phyloP scores from a whole-genome alignment of 2,888 invertebrate genomes.

The Phlogophora meticulosa region DNA sequence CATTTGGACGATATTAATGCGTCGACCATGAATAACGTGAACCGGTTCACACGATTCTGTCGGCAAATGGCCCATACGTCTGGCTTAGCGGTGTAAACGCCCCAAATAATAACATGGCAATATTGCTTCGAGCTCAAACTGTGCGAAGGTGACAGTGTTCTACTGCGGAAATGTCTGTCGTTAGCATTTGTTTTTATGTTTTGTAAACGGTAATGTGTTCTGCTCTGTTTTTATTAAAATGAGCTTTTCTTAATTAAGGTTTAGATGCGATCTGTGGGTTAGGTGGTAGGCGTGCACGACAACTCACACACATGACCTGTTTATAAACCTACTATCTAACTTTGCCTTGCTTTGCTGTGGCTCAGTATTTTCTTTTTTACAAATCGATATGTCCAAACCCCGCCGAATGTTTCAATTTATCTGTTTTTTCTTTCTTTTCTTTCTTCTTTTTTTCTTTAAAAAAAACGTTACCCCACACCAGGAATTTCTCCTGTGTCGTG shows the following conservation, averaged over 20 bases:
- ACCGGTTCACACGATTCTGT: slow-evolving; percentile 82
- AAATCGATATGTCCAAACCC: too few species aligned
- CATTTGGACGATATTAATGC: slow-evolving; percentile 83
- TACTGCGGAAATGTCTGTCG: slow-evolving; percentile 54
- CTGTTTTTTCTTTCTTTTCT: too few species aligned
- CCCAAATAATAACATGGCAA: slow-evolving; percentile 87
- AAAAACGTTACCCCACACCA: too few species aligned
- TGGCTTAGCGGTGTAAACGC: slow-evolving; percentile 87
- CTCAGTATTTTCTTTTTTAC: too few species aligned
- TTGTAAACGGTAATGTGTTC: slow-evolving; percentile 28
- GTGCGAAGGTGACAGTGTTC: slow-evolving; percentile 56
- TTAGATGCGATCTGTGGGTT: background rate
- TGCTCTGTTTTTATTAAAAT: slow-evolving; percentile 29
- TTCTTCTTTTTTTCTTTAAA: too few species aligned
- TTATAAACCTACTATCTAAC: too few species aligned
- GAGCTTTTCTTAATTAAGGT: slow-evolving; percentile 11
- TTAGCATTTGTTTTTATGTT: slow-evolving; percentile 51
- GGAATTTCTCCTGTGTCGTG: too few species aligned
- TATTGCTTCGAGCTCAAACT: slow-evolving; percentile 74
- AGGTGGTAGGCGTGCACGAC: background rate
- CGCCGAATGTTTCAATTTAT: too few species aligned
- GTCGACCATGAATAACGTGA: slow-evolving; percentile 83
- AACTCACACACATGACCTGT: too few species aligned
- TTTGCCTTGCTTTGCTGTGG: too few species aligned
- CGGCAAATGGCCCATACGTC: slow-evolving; percentile 87